Evolutionary conservation across 2,113 vertebrate species (phyloP).

Genomic region (Fulica atra): DNA sequence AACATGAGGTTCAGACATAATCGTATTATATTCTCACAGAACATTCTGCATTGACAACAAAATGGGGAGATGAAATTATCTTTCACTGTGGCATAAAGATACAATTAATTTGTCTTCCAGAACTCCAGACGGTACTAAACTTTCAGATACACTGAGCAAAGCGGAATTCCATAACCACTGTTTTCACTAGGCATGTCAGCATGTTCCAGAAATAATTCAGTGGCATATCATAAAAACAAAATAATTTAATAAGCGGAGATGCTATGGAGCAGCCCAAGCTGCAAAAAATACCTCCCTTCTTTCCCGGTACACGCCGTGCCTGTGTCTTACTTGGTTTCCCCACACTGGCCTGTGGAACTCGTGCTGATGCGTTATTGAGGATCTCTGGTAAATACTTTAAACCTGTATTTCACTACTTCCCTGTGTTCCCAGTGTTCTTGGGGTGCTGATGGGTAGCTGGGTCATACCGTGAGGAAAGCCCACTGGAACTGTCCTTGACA

Average conservation of each 20-base stretch:
- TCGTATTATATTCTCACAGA: background rate
- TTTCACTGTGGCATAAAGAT: background rate
- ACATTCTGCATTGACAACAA: background rate
- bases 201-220: background rate
- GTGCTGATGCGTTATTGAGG: background rate
- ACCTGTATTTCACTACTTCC: background rate
- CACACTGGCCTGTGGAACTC: background rate
- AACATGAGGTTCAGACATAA: constrained; percentile 1
- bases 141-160: background rate
- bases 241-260: background rate
- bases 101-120: background rate
- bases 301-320: background rate
- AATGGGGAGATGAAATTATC: background rate
- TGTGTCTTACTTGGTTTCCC: background rate
- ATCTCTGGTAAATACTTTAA: background rate
- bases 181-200: background rate
- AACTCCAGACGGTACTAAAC: background rate
- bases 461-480: background rate
- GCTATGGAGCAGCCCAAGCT: background rate
- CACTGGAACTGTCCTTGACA: rapidly evolving
- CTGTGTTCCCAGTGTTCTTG: background rate
- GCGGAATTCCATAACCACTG: background rate
- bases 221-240: background rate
- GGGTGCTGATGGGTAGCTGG: background rate
- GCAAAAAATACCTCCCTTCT: background rate